Percentiles rank a stretch among this genome's conserved stretches.
These are phyloP conservation scores for Lanistes nyassanus DNA, from an alignment of 1,140 invertebrate species.

Conservation along the genomic window DNA sequence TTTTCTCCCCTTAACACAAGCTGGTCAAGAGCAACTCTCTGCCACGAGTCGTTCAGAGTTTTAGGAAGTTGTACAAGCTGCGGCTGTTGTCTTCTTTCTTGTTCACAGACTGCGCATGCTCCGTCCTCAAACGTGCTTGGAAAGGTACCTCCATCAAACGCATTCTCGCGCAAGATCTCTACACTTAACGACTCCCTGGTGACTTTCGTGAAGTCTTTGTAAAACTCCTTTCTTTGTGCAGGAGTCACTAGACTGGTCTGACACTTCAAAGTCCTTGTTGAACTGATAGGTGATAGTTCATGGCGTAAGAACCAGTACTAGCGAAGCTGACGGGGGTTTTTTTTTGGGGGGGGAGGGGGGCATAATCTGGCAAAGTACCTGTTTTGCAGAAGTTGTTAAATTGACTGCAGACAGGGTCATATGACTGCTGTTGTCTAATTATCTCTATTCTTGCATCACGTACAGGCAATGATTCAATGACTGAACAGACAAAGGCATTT, in stretches of 20 bases:
- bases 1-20: background rate
- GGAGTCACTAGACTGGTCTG: conserved; percentile 3
- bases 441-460: background rate
- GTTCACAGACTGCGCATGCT: background rate
- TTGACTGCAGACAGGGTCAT: conserved; percentile 4
- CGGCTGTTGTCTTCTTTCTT: background rate
- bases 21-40: background rate
- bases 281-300: conserved; percentile 10
- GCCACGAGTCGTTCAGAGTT: background rate
- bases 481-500: background rate
- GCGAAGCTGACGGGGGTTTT: background rate
- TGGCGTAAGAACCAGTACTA: background rate
- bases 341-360: too few relatives aligned
- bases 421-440: background rate
- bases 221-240: background rate
- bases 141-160: background rate
- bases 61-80: background rate
- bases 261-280: background rate
- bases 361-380: background rate
- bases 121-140: background rate
- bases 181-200: background rate
- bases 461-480: background rate
- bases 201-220: background rate
- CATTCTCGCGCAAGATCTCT: background rate
- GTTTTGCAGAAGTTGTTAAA: background rate